These are phyloP conservation scores for Leuctra nigra DNA, from an alignment of 2,888 invertebrate species.

Conservation along the genomic window DNA sequence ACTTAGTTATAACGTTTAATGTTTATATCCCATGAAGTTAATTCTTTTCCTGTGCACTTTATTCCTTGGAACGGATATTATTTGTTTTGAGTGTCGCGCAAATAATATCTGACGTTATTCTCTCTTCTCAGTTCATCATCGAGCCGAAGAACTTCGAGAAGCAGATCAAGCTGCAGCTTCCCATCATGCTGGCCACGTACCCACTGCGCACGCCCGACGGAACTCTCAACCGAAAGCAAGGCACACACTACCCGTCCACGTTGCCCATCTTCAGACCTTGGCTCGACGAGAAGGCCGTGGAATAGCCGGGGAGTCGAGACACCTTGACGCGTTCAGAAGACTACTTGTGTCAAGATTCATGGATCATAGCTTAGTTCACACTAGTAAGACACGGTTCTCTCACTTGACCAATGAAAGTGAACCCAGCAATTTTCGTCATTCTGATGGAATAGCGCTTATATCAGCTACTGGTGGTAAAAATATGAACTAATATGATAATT, in stretches of 20 bases:
- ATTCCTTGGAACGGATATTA: too few species aligned
- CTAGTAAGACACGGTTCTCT: too few species aligned
- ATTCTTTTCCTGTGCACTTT: too few species aligned
- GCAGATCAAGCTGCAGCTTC: slow-evolving; percentile 84
- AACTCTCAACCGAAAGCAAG: slow-evolving; percentile 52
- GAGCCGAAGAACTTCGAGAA: slow-evolving; percentile 88
- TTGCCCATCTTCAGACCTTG: slow-evolving; percentile 87
- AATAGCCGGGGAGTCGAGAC: slow-evolving; percentile 29
- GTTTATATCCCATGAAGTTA: too few species aligned
- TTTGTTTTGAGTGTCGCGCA: too few species aligned
- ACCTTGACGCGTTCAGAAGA: neutral
- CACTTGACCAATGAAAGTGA: too few species aligned
- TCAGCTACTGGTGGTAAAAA: too few species aligned
- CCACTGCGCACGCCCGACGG: slow-evolving; percentile 61
- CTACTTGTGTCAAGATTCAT: neutral
- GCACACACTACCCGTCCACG: slow-evolving; percentile 89
- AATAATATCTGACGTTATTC: slow-evolving; percentile 14
- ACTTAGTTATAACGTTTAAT: too few species aligned
- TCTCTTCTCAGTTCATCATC: slow-evolving; percentile 67
- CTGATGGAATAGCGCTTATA: too few species aligned
- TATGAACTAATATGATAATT: too few species aligned
- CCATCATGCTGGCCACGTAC: slow-evolving; percentile 87
- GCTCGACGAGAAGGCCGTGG: slow-evolving; percentile 65
- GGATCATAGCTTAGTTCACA: neutral
- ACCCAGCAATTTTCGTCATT: too few species aligned